Conservation (phyloP, 2,888 invertebrate species). For the Drosophila mettleri region DNA sequence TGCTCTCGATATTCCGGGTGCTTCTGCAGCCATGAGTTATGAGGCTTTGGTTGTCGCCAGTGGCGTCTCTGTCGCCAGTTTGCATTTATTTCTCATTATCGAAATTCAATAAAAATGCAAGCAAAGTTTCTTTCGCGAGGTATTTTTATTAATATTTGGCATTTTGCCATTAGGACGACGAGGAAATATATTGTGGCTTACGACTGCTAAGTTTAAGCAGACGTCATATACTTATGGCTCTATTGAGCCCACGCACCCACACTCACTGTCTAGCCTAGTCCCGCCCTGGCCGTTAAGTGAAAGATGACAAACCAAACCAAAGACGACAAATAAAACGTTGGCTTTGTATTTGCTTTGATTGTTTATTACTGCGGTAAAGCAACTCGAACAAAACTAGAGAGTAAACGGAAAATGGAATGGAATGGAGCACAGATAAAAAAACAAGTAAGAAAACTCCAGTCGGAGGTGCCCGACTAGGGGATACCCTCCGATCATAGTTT, state of each 20-base stretch:
- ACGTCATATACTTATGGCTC: no score
- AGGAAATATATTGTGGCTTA: conserved; percentile 54
- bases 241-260: conserved; percentile 68
- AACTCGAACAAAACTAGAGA: conserved; percentile 37
- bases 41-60: conserved; percentile 18
- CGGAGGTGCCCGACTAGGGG: no score
- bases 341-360: conserved; percentile 76
- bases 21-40: conserved; percentile 25
- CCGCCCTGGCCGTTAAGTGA: conserved; percentile 22
- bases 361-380: conserved; percentile 77
- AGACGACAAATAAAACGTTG: conserved; percentile 77
- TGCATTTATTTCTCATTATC: conserved; percentile 78
- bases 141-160: conserved; percentile 64
- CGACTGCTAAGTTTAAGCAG: conserved; percentile 71
- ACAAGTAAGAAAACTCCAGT: no score
- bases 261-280: conserved; percentile 39
- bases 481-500: no score
- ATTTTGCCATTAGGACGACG: conserved; percentile 62
- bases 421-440: conserved; percentile 43
- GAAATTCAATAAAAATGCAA: conserved; percentile 73
- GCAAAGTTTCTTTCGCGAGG: conserved; percentile 47
- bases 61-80: conserved; percentile 44
- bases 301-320: conserved; percentile 68
- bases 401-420: conserved; percentile 45
- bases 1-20: conserved; percentile 2